These are phyloP conservation scores for Danio rerio DNA, from an alignment of 2,113 vertebrate species.

Conservation along the genomic window DNA sequence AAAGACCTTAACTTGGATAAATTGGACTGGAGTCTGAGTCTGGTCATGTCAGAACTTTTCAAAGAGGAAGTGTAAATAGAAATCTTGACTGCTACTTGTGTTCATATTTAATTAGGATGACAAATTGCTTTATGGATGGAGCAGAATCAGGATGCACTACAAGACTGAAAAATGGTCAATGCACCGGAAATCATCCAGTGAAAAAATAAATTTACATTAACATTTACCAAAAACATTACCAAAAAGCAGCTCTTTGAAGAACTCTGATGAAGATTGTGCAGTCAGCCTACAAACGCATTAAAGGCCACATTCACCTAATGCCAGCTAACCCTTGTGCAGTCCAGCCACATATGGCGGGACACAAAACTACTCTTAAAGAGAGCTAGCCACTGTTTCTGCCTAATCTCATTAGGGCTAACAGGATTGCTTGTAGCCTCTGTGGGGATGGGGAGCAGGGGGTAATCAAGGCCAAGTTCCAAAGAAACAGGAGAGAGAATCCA, in stretches of 20 bases:
- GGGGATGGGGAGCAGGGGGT: constrained; percentile 24
- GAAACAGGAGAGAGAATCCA: constrained; percentile 11
- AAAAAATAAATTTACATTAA: too few relatives aligned
- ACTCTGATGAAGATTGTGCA: background rate
- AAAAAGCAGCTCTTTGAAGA: background rate
- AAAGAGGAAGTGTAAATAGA: background rate
- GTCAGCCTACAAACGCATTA: background rate
- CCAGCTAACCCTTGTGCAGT: background rate
- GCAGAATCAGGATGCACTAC: background rate
- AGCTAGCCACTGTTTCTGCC: constrained; percentile 49
- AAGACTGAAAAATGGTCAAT: background rate
- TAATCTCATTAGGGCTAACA: constrained; percentile 57
- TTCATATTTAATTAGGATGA: background rate
- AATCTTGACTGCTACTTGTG: background rate
- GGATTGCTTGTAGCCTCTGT: constrained; percentile 44
- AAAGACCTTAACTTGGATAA: too few relatives aligned
- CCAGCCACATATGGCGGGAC: constrained; percentile 27
- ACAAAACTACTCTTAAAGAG: constrained; percentile 45
- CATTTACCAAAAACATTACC: too few relatives aligned
- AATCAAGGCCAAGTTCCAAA: constrained; percentile 27
- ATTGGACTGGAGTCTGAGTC: background rate
- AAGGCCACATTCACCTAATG: constrained; percentile 1
- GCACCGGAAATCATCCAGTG: background rate
- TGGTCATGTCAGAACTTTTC: background rate
- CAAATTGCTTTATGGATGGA: background rate